Conservation (phyloP, 2,113 vertebrate genomes). For the Nibea albiflora region DNA sequence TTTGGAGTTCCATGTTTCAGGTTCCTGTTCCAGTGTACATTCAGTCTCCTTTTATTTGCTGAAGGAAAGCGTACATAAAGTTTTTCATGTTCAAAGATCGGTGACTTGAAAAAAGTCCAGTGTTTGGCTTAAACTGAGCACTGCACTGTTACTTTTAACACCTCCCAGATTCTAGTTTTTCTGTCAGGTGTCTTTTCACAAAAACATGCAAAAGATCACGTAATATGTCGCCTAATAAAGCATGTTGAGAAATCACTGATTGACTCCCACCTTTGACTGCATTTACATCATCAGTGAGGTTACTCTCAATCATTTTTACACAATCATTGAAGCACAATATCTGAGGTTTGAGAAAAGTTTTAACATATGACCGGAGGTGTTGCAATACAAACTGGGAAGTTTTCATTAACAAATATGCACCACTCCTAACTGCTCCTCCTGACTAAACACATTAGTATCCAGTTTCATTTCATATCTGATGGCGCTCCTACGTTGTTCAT, state of each 20-base stretch:
- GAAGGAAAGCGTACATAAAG: neutral
- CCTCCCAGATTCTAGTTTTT: neutral
- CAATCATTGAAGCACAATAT: neutral
- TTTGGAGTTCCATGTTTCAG: slow-evolving; percentile 10
- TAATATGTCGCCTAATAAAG: neutral
- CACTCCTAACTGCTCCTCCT: slow-evolving; percentile 39
- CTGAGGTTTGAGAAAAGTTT: neutral
- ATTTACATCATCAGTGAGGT: slow-evolving; percentile 11
- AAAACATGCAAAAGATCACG: slow-evolving; percentile 1
- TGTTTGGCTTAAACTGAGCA: neutral
- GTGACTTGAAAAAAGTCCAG: neutral
- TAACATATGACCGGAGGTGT: neutral
- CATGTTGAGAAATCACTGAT: slow-evolving; percentile 38
- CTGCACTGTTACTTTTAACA: neutral
- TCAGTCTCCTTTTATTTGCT: neutral
- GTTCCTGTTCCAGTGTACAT: slow-evolving; percentile 22
- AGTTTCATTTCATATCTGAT: slow-evolving; percentile 18
- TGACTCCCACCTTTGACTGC: slow-evolving; percentile 8
- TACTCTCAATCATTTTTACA: slow-evolving; percentile 1
- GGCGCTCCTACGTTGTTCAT: slow-evolving; percentile 20
- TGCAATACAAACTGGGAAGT: neutral
- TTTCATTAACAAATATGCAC: slow-evolving; percentile 25
- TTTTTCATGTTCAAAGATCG: neutral
- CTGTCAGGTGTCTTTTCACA: neutral
- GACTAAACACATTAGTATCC: slow-evolving; percentile 27